These are phyloP conservation scores for Trachelus iudaicus DNA, from an alignment of 2,888 invertebrate species.

Conservation along the genomic window DNA sequence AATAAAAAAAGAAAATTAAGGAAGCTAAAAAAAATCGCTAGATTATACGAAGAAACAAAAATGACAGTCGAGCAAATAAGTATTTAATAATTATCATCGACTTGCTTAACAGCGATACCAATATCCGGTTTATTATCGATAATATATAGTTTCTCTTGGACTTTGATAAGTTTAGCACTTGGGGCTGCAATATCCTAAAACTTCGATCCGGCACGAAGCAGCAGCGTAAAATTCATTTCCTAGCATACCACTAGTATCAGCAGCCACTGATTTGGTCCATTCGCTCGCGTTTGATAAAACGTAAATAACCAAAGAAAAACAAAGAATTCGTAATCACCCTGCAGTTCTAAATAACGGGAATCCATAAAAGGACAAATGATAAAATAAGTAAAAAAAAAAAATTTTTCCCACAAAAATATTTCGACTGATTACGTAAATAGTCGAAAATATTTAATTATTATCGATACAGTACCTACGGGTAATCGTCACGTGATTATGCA, in stretches of 20 bases:
- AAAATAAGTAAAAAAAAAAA: background rate
- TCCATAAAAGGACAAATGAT: background rate
- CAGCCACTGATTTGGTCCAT: background rate
- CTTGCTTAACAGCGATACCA: background rate
- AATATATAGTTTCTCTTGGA: background rate
- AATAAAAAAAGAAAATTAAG: background rate
- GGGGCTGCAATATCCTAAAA: background rate
- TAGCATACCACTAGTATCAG: background rate
- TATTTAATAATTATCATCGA: background rate
- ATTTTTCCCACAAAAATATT: too few species aligned
- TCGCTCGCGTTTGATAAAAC: background rate
- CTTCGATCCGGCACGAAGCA: background rate
- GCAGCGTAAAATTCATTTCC: background rate
- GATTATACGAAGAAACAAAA: background rate
- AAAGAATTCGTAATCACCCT: background rate
- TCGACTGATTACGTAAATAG: background rate
- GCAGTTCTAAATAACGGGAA: background rate
- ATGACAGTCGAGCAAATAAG: background rate
- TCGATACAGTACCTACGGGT: background rate
- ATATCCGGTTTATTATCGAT: background rate
- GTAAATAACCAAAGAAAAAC: background rate
- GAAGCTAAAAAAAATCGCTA: too few species aligned
- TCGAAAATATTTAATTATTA: too few species aligned
- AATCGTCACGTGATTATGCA: background rate
- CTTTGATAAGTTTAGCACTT: background rate